These are phyloP conservation scores for Eidolon dupreanum DNA, from an alignment of 2,797 vertebrate genomes.

Conservation along the genomic window DNA sequence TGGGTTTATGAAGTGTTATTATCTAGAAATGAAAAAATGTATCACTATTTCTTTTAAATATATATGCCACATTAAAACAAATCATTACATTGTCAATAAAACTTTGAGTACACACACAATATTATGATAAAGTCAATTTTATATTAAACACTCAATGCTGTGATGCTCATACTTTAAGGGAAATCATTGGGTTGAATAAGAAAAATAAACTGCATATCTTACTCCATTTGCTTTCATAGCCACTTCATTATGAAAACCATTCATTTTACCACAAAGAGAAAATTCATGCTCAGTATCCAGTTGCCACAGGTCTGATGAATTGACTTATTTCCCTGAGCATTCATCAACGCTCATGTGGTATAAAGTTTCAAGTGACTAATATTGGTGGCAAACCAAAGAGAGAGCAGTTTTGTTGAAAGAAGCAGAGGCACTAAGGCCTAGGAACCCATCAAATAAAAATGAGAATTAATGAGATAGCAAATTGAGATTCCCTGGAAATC, in stretches of 20 bases:
- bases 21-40: neutral
- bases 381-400: neutral
- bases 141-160: neutral
- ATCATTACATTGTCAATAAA: neutral
- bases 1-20: neutral
- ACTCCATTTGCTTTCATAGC: neutral
- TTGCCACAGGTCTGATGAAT: neutral
- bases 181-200: neutral
- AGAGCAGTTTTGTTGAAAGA: neutral
- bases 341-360: neutral
- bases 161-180: neutral
- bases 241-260: neutral
- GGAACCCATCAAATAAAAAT: neutral
- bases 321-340: slow-evolving; percentile 14
- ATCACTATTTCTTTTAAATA: neutral
- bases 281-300: neutral
- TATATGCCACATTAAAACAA: neutral
- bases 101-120: neutral
- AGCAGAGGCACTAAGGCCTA: neutral
- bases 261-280: slow-evolving; percentile 29
- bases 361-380: neutral
- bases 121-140: slow-evolving; percentile 1
- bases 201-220: neutral
- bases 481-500: slow-evolving; percentile 6
- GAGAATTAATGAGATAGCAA: slow-evolving; percentile 43